Evolutionary conservation across 2,888 invertebrate species (phyloP).

Genomic region (Torymus auratus): DNA sequence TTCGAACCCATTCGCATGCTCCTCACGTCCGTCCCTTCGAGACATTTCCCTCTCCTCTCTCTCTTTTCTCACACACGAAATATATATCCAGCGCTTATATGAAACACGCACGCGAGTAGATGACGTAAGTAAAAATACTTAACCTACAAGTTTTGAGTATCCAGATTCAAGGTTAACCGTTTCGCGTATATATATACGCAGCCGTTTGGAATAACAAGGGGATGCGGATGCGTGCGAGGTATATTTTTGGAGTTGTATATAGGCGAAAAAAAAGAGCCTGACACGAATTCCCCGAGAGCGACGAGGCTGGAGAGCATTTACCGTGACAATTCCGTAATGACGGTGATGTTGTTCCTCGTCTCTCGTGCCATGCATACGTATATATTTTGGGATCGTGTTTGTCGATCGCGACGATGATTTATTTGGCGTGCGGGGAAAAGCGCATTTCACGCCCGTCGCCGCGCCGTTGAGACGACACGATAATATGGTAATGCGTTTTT

Average conservation of each 20-base stretch:
- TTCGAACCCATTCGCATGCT: too few species aligned
- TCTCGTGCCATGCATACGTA: too few species aligned
- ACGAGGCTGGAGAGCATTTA: slow-evolving; percentile 17
- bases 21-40: too few species aligned
- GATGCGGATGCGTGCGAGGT: not conserved
- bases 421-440: too few species aligned
- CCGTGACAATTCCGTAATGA: slow-evolving; percentile 48
- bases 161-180: slow-evolving; percentile 19
- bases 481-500: too few species aligned
- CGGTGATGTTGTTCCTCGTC: not conserved
- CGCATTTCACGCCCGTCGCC: too few species aligned
- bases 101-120: not conserved
- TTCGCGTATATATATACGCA: too few species aligned
- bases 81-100: not conserved
- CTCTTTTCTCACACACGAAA: not conserved
- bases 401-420: not conserved
- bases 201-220: slow-evolving; percentile 30
- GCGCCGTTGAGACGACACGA: too few species aligned
- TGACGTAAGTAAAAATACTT: slow-evolving; percentile 5
- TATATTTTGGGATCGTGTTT: not conserved
- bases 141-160: slow-evolving; percentile 8
- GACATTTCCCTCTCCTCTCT: too few species aligned
- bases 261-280: slow-evolving; percentile 16
- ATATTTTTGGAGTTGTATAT: slow-evolving; percentile 25
- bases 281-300: slow-evolving; percentile 20